Evolutionary conservation across 1,140 invertebrate genomes (phyloP).

Genomic region (Metaphire vulgaris): DNA sequence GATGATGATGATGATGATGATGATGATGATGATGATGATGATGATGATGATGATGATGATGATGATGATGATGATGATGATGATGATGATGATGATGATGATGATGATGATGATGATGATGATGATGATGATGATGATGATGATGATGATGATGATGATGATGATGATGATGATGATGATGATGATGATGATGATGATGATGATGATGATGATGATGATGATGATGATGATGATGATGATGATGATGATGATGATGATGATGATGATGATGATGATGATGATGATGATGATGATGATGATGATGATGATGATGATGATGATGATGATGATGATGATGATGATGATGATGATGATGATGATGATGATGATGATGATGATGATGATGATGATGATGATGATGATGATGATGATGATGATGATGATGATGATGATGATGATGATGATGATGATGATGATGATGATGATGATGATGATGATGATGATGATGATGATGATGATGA

Average conservation of each 20-base stretch:
- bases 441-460: constrained; percentile 6
- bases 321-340: constrained; percentile 16
- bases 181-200: constrained; percentile 6
- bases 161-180: constrained; percentile 8
- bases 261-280: not conserved
- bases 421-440: constrained; percentile 8
- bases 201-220: constrained; percentile 11
- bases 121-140: constrained; percentile 12
- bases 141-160: constrained; percentile 18
- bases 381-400: constrained; percentile 9
- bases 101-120: constrained; percentile 2
- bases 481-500: constrained; percentile 8
- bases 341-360: constrained; percentile 3
- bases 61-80: constrained; percentile 9
- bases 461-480: constrained; percentile 11
- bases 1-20: constrained; percentile 2
- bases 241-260: constrained; percentile 13
- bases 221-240: constrained; percentile 13
- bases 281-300: constrained; percentile 7
- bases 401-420: constrained; percentile 11
- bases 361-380: constrained; percentile 13
- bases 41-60: constrained; percentile 12
- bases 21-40: not conserved
- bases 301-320: constrained; percentile 12
- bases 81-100: constrained; percentile 45